Base-by-base conservation (phyloP, 2,113 vertebrate species). In the Quiscalus mexicanus region DNA sequence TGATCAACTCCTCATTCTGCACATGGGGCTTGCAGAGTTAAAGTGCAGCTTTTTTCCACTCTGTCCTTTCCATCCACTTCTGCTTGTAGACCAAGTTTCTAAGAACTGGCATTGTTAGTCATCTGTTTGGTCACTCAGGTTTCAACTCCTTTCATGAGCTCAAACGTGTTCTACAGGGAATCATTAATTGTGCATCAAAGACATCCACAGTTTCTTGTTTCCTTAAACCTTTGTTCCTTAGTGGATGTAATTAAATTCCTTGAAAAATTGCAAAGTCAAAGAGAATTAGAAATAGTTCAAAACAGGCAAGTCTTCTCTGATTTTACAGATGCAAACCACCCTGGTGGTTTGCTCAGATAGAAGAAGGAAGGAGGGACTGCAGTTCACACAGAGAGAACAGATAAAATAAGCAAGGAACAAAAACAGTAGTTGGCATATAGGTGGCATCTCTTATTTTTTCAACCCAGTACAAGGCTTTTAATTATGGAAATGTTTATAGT, bases 181-280 rank as follows among this genome's bases (percentile, higher is more conserved):
- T 89, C 33, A 73, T 87, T 96, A 87, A 76, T 30, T 62, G 62
- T 87, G 45, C 24, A 39, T 83, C 87, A 76, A 91, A 85, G 73
- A 63, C 2, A 1, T 21, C 7, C 39, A 79, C 16, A 21, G n/a
- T 65, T 87, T 70, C 50, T 91, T 88, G 13, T 30, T 69, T 89
- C n/a, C 65, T 74, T 86, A 88, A 90, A 77, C 12, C 22, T 95
- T 86, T 90, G 47, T 63, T 89, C 35, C 60, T 80, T 50, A 60
- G 12, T 71, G 14, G n/a, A 49, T 56, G 25, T 33, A 68, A 84
- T 45, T 78, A 87, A 88, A 52, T 49, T 87, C 37, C 37, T 75
- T 86, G 55, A 75, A 88, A 83, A 90, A 24, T 24, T 58, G 27
- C 10, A 37, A 39, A 90, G 13, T 77, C 53, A 77, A 93, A 91